Base-by-base conservation (phyloP, 2,113 vertebrate species). In the Phasianus colchicus region DNA sequence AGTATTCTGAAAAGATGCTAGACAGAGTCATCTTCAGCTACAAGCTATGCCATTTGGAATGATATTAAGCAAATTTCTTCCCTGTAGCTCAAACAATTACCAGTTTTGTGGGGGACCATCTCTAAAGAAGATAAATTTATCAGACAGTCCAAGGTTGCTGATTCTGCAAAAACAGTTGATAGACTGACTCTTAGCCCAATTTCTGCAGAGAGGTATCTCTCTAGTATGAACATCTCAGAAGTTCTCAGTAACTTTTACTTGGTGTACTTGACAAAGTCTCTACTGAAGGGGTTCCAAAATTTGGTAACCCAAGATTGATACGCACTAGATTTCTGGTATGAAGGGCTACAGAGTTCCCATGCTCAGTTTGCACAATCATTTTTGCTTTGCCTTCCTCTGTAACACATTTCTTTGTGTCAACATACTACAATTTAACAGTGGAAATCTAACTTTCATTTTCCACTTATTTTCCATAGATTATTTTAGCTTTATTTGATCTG, bases 91-190 rank as follows among this genome's bases (percentile, higher is more conserved):
- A 55, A 69, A 5, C 22, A 69, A 25, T 86, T 80, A 77, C 3
- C 16, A 22, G 7, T 19, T 38, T 36, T 0, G 1, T 69, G 24
- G 6, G 6, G n/a, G 3, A 43, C 13, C 11, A 50, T 65, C n/a
- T 73, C 48, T 67, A 83, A 86, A 58, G 60, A 86, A 47, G 57
- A 67, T 9, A 52, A 74, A 74, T 74, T 54, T 34, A 11, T 17
- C 45, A 79, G 27, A 7, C 10, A 63, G 14, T 38, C 13, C 17
- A n/a, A 55, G 11, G 29, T 71, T 76, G 36, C 2, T 27, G 21
- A 22, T 45, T 42, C 24, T 83, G 40, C 36, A 63, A 54, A 40
- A 24, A 18, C 34, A 32, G 16, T 7, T 66, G 61, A 11, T 47
- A 47, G 12, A 38, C 22, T 71, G 47, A 71, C 21, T 52, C 32